Evolutionary conservation across 2,888 invertebrate genomes (phyloP), one percentile per base, ranked within the genome.

Genomic region (Ganaspis brasiliensis): DNA sequence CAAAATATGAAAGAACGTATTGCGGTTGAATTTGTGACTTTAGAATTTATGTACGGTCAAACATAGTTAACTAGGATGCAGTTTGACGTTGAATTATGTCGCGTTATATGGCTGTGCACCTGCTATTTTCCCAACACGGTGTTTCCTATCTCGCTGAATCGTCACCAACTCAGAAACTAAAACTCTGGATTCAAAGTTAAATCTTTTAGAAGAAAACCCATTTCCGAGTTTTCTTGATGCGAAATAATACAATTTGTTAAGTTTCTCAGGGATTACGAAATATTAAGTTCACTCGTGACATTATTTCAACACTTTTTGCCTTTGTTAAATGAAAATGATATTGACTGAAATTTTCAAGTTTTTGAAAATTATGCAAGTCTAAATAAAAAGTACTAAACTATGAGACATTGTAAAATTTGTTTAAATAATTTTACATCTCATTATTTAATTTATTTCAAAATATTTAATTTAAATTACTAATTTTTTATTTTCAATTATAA

Each of bases 31-130:
- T 19, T 21, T 14, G 40, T 63, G 63, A 63, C 21, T 63, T 63
- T 21, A 14, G 6, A 12, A 40, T 63, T 63, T 63, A 63, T 63
- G 19, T 40, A 63, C 19, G 63, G 63, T 40, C 21, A 63, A 63
- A 63, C 40, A 14, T 37, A 63, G 63, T 63, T 52, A 63, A 63
- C 63, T 40, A 21, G 63, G 63, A 63, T 37, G 40, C 63, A 63
- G 63, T 40, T 63, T 63, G 63, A 63, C 63, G 63, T 63, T 63
- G 63, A 63, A 63, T 63, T 63, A 63, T 40, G 63, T 63, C 63
- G 40, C 63, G 21, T 63, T 63, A 14, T 37, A 63, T 21, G 37
- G 19, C 14, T 14, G 63, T 63, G 37, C 63, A 63, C 40, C 63
- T 63, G 63, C 40, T 63, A 37, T 37, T 40, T 63, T 63, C 63